Percentiles rank a stretch among this genome's conserved stretches.
phyloP scores from a whole-genome alignment of 2,797 vertebrate genomes.

The Dendrocincla tyrannina region DNA sequence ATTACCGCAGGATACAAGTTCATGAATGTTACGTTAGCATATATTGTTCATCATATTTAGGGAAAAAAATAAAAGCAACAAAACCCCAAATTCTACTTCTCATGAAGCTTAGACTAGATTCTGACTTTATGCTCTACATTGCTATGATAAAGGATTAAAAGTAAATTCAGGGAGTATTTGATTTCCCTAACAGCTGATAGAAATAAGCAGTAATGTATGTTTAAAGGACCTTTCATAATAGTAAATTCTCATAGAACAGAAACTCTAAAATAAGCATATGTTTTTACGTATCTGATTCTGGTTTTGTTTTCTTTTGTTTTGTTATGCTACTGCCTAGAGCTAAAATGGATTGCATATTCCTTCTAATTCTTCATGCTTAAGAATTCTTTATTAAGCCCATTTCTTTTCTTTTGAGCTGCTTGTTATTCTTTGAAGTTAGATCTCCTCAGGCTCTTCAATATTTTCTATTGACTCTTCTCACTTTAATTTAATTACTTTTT shows the following conservation, averaged over 20 bases:
- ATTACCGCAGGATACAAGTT: background rate
- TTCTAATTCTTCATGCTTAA: background rate
- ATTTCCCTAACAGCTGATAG: background rate
- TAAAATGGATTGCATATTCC: background rate
- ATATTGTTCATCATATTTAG: background rate
- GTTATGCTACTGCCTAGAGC: background rate
- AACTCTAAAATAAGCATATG: background rate
- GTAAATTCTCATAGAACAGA: background rate
- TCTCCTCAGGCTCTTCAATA: constrained; percentile 75
- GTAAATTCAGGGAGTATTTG: background rate
- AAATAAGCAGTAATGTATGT: background rate
- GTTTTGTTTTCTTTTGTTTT: background rate
- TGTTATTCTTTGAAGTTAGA: constrained; percentile 75
- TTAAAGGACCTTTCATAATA: background rate
- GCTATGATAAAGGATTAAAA: background rate
- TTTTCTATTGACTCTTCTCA: constrained; percentile 78
- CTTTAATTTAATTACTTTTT: constrained; percentile 82
- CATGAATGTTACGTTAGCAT: background rate
- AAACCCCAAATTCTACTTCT: fast-evolving
- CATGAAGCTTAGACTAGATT: background rate
- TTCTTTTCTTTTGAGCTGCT: constrained; percentile 54
- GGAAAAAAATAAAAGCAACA: fast-evolving
- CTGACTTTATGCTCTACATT: background rate
- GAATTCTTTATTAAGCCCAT: constrained; percentile 14
- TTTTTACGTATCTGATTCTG: background rate